These are phyloP conservation scores for Megalonaias nervosa DNA, from an alignment of 1,140 invertebrate genomes.

Conservation along the genomic window DNA sequence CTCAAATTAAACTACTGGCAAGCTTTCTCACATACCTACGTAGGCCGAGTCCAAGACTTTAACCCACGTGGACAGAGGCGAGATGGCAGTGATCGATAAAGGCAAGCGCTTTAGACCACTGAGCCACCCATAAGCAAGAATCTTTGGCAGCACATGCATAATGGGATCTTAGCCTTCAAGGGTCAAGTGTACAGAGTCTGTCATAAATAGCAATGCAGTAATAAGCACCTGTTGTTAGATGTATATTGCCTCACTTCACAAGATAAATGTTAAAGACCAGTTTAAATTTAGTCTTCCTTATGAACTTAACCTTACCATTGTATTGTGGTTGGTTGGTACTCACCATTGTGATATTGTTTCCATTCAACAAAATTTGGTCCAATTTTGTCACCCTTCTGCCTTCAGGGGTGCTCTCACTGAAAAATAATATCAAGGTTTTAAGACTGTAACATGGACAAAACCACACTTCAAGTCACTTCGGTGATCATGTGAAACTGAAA, in stretches of 20 bases:
- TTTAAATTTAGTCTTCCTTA: neutral
- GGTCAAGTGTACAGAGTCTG: neutral
- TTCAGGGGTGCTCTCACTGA: constrained; percentile 92
- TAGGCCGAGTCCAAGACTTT: too few species aligned
- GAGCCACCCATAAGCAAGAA: too few species aligned
- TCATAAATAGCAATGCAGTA: neutral
- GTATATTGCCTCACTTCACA: neutral
- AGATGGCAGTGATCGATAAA: too few species aligned
- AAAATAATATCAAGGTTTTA: constrained; percentile 3
- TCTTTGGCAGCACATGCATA: too few species aligned
- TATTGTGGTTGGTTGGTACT: constrained; percentile 27
- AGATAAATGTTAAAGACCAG: neutral
- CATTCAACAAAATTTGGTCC: constrained; percentile 98
- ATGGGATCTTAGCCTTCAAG: too few species aligned
- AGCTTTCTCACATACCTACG: too few species aligned
- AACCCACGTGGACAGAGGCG: too few species aligned
- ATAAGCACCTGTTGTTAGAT: neutral
- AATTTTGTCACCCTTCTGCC: constrained; percentile 96
- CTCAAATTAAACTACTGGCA: too few species aligned
- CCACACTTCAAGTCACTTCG: neutral
- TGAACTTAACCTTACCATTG: neutral
- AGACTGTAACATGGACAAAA: neutral
- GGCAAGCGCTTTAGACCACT: too few species aligned
- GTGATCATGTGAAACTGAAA: neutral
- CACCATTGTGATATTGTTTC: constrained; percentile 99